Base-by-base conservation (phyloP, 2,113 vertebrate genomes). In the Herpailurus yagouaroundi region DNA sequence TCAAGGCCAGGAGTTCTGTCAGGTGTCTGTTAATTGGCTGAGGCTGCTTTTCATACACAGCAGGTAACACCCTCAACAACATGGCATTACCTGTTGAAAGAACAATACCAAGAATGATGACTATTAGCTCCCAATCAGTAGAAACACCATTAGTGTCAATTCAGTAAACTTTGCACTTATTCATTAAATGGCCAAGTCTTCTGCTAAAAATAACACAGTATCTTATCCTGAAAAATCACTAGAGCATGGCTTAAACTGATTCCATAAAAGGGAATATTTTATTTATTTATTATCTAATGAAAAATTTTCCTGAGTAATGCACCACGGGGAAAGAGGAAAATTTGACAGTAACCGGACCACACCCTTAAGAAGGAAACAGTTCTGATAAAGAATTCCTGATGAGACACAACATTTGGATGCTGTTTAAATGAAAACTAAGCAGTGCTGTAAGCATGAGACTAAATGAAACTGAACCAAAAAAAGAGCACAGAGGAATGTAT, bases 31-130 rank as follows among this genome's bases (percentile, higher is more conserved):
- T 98, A 96, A 99, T 99, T 0, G 97, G 98, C 48, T 98, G 98
- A 0, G 99, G 99, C 57, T 98, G 99, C 95, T 98, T 98, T 94
- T 99, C 99, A 92, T 99, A 99, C 52, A 99, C 98, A 4, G 99
- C 99, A 0, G 99, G 99, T 85, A 99, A 98, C 66, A 99, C 99
- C 5, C 99, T 99, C 33, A 99, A 97, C 97, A 99, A 95, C 99
- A 99, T 98, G 95, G 97, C 95, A 97, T 99, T 99, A 97, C 99
- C 99, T 99, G 97, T 31, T 68, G 93, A 94, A 11, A 80, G 25
- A 74, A 55, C 76, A 7, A 60, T 19, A 81, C 64, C 64, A 9
- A n/a, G 19, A 89, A 71, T 38, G 91, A 77, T 11, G 27, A 36
- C 29, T 86, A 68, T 81, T 55, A 84, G 45, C 57, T 33, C 12